Evolutionary conservation across 2,888 invertebrate genomes (phyloP).

Genomic region (Hypselothyrea guttata): DNA sequence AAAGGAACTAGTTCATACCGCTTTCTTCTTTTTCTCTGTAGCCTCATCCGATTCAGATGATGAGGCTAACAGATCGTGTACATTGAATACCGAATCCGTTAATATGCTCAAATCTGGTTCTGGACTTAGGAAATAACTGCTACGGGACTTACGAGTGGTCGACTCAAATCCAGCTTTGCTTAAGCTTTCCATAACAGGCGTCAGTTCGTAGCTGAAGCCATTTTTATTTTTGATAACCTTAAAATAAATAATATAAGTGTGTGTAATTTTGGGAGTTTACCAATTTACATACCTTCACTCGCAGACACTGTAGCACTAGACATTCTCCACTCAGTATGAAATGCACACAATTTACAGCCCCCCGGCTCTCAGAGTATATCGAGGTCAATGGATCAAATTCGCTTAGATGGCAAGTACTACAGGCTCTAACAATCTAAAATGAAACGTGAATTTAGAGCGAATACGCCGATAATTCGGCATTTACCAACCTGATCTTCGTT

Average conservation of each 20-base stretch:
- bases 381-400: conserved; percentile 79
- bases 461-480: background rate
- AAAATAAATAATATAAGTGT: background rate
- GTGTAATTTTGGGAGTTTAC: too few species aligned
- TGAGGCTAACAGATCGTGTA: conserved; percentile 33
- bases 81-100: conserved; percentile 10
- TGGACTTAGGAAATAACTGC: background rate
- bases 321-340: conserved; percentile 81
- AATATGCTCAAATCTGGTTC: background rate
- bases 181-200: background rate
- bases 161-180: background rate
- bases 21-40: conserved; percentile 14
- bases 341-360: conserved; percentile 73
- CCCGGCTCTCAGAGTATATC: conserved; percentile 78
- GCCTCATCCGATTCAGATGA: conserved; percentile 29
- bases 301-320: conserved; percentile 79
- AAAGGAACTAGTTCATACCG: too few species aligned
- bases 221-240: conserved; percentile 5
- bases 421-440: conserved; percentile 63
- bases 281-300: conserved; percentile 68
- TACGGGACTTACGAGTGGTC: background rate
- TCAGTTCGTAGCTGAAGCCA: conserved; percentile 32
- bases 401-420: conserved; percentile 63
- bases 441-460: background rate
- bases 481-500: conserved; percentile 67